Evolutionary conservation across 2,888 invertebrate species (phyloP), one percentile per base, ranked within the genome.

Genomic region (Papilio gigon): DNA sequence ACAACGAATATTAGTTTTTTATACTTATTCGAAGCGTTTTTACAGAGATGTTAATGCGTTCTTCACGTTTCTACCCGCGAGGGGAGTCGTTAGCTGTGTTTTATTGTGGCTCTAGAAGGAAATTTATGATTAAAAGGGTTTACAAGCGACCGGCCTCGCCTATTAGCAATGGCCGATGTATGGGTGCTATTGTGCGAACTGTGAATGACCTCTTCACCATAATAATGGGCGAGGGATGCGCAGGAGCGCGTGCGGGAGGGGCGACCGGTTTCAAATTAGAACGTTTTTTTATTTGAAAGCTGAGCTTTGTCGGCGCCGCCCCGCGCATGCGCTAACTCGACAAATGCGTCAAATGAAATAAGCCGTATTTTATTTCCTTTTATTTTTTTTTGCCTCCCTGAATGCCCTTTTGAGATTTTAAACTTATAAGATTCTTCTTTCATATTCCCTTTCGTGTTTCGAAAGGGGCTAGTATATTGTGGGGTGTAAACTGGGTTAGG

Each of bases 121-220:
- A 72, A 73, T 76, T 76, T 75, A 75, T 75, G 72, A 72, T 75
- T 71, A 73, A 75, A 78, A 78, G 81, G 77, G 78, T 77, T 81
- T 73, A 76, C 74, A 77, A 78, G 75, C 76, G 77, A 67, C 78
- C 81, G 77, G 82, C 78, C 83, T 84, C 80, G 78, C 82, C 86
- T 86, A 87, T 88, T 87, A 86, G 83, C 80, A 79, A 80, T 82
- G 80, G 77, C 75, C 62, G 72, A 80, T 85, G 83, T 83, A 84
- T 85, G 84, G 81, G 83, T 73, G 82, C 86, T 83, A 88, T 91
- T 91, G 87, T 91, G 89, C 89, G 86, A 89, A 87, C 90, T 90
- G 90, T 91, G 91, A 91, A 91, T 89, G 91, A 91, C 90, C 91
- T 91, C 90, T 90, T 90, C 87, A 87, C 88, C 87, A 90, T 89